Evolutionary conservation across 2,888 invertebrate species (phyloP).

Genomic region (Ditylenchus weischeri): DNA sequence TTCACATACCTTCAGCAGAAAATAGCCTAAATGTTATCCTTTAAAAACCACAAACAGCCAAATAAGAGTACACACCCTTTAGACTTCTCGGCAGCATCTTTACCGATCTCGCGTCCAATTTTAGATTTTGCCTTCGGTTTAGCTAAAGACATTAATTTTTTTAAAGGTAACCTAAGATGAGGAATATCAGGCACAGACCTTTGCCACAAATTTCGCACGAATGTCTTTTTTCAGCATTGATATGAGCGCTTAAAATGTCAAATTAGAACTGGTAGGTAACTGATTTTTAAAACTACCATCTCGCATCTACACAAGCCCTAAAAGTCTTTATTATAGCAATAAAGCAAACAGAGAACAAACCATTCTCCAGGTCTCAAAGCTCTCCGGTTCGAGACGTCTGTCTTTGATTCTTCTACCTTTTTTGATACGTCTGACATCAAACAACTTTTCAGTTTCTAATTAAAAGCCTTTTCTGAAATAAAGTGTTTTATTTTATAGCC

Average conservation of each 20-base stretch:
- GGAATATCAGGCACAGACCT: slow-evolving; percentile 47
- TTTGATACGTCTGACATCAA: background rate
- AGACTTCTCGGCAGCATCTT: slow-evolving; percentile 88
- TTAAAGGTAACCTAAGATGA: background rate
- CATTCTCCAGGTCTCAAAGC: slow-evolving; percentile 60
- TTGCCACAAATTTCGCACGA: slow-evolving; percentile 59
- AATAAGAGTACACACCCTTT: slow-evolving; percentile 62
- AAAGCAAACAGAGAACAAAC: slow-evolving; percentile 29
- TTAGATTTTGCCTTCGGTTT: slow-evolving; percentile 55
- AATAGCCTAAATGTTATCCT: slow-evolving; percentile 64
- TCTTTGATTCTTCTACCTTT: slow-evolving; percentile 17
- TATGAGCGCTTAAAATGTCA: slow-evolving; percentile 28
- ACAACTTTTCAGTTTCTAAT: background rate
- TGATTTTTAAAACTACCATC: slow-evolving; percentile 49
- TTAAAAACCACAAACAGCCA: too few relatives aligned
- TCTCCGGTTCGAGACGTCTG: slow-evolving; percentile 14
- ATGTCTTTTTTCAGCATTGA: slow-evolving; percentile 43
- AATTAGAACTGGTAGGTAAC: background rate
- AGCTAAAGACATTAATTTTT: slow-evolving; percentile 45
- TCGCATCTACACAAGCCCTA: slow-evolving; percentile 61
- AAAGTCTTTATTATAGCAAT: too few relatives aligned
- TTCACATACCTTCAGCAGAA: slow-evolving; percentile 76
- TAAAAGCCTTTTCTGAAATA: background rate
- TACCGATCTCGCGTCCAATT: slow-evolving; percentile 87
- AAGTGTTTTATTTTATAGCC: background rate